These are phyloP conservation scores for Drosophila ercepeae DNA, from an alignment of 1,140 invertebrate genomes.

Conservation along the genomic window DNA sequence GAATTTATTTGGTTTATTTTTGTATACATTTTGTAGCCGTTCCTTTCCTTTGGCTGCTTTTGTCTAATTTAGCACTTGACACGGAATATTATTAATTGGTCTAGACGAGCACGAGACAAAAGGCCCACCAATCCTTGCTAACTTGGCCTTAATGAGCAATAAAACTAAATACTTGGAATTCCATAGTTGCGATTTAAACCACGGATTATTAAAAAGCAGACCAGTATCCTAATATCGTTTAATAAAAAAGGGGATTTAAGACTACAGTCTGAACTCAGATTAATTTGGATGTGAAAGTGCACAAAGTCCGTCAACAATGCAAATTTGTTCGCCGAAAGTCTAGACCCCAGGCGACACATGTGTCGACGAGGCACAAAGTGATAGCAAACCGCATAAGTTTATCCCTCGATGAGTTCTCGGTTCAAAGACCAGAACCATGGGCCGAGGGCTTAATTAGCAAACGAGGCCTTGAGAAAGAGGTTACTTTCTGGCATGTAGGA, in stretches of 20 bases:
- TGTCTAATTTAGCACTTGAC: constrained; percentile 69
- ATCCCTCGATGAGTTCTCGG: constrained; percentile 15
- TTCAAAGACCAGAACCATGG: constrained; percentile 17
- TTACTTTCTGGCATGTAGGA: neutral
- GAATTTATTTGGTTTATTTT: constrained; percentile 60
- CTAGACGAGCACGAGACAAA: constrained; percentile 56
- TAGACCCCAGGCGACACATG: constrained; percentile 18
- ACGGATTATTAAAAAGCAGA: neutral
- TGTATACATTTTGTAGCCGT: constrained; percentile 27
- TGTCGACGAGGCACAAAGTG: constrained; percentile 10
- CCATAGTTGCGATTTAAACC: neutral
- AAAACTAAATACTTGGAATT: constrained; percentile 16
- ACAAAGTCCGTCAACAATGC: neutral
- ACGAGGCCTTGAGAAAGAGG: constrained; percentile 14
- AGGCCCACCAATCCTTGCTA: constrained; percentile 32
- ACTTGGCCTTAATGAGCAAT: constrained; percentile 27
- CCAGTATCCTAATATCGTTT: neutral
- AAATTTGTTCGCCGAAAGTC: constrained; percentile 1
- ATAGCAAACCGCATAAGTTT: constrained; percentile 24
- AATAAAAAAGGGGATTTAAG: too few species aligned
- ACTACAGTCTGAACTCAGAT: neutral
- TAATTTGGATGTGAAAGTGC: neutral
- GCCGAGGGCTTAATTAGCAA: constrained; percentile 46
- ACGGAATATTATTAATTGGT: constrained; percentile 77
- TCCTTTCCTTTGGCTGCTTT: constrained; percentile 30